Conservation (phyloP, 2,113 vertebrate genomes). For the Thunnus thynnus region DNA sequence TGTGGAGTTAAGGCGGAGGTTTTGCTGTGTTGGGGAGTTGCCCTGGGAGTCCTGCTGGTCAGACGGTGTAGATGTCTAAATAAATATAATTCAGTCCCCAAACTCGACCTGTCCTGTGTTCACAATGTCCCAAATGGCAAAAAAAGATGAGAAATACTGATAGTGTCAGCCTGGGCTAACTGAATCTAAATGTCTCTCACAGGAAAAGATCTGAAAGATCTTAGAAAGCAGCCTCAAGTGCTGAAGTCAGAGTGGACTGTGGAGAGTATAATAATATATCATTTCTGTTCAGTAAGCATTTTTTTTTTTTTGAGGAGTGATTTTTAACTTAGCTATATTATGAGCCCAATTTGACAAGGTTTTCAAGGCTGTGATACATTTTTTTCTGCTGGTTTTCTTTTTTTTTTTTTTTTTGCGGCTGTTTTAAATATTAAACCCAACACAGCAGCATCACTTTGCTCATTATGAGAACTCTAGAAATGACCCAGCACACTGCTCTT, state of each 20-base stretch:
- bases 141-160: constrained; percentile 50
- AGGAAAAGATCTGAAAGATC: constrained; percentile 13
- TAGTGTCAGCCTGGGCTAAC: constrained; percentile 24
- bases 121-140: constrained; percentile 34
- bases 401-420: background rate
- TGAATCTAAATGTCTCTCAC: constrained; percentile 17
- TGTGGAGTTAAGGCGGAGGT: constrained; percentile 2
- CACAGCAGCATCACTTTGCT: no score
- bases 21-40: constrained; percentile 1
- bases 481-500: no score
- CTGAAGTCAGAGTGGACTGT: background rate
- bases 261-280: no score
- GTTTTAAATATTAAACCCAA: background rate
- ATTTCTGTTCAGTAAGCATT: background rate
- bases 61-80: constrained; percentile 55
- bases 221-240: background rate
- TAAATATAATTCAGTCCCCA: constrained; percentile 24
- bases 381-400: no score
- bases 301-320: background rate
- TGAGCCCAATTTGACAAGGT: no score
- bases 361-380: no score
- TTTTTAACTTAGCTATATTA: background rate
- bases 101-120: constrained; percentile 32
- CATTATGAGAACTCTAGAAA: no score
- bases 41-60: constrained; percentile 17